Conservation (phyloP, 2,888 invertebrate genomes). For the Ectemnius continuus region DNA sequence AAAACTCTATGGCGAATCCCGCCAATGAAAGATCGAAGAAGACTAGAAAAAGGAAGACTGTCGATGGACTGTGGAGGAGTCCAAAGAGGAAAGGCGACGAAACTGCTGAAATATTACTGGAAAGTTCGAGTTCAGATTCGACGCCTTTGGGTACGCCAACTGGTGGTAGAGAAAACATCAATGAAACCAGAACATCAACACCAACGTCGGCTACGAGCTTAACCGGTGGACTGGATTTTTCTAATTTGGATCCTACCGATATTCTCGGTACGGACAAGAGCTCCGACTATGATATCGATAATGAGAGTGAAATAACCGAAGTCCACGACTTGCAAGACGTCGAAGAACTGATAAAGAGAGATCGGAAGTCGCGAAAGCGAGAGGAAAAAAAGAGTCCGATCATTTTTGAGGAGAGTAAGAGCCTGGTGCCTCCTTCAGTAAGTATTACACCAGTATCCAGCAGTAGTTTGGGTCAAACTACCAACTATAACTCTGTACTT, state of each 20-base stretch:
- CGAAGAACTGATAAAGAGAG: conserved; percentile 82
- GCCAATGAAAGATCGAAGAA: conserved; percentile 80
- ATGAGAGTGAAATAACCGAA: conserved; percentile 80
- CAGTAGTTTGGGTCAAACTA: conserved; percentile 77
- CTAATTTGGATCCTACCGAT: conserved; percentile 82
- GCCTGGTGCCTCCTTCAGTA: conserved; percentile 81
- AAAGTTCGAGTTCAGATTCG: conserved; percentile 83
- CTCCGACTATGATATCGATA: conserved; percentile 82
- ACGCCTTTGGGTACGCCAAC: conserved; percentile 81
- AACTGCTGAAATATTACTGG: conserved; percentile 80
- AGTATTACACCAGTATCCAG: conserved; percentile 82
- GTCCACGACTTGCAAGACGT: conserved; percentile 80
- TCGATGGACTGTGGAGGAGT: conserved; percentile 81
- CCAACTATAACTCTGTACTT: conserved; percentile 81
- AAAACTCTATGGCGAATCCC: conserved; percentile 62
- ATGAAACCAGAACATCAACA: conserved; percentile 79
- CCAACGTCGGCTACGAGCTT: conserved; percentile 77
- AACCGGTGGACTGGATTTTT: conserved; percentile 79
- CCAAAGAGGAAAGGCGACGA: conserved; percentile 83
- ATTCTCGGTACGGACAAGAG: conserved; percentile 79
- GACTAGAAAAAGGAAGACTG: conserved; percentile 82
- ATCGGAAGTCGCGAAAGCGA: conserved; percentile 82
- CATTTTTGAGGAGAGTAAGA: conserved; percentile 81
- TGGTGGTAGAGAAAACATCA: conserved; percentile 75
- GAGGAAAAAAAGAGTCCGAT: conserved; percentile 79